phyloP scores from a whole-genome alignment of 2,888 invertebrate genomes.

The Oscheius myriophilus region DNA sequence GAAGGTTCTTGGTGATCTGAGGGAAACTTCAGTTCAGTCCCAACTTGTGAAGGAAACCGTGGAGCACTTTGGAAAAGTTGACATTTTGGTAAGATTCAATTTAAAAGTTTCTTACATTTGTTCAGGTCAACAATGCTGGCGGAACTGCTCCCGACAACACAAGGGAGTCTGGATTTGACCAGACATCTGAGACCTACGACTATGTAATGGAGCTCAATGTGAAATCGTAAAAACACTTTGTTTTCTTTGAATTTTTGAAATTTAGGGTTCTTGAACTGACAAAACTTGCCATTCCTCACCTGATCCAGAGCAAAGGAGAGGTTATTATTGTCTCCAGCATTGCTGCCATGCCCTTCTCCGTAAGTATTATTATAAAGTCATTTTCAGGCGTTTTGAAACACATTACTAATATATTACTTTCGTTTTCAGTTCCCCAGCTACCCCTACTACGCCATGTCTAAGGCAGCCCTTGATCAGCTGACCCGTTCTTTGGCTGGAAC shows the following conservation, averaged over 20 bases:
- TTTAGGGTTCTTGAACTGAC: conserved; percentile 39
- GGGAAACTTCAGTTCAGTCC: conserved; percentile 9
- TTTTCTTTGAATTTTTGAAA: background rate
- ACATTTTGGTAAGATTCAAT: conserved; percentile 21
- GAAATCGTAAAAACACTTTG: background rate
- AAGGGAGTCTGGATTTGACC: conserved; percentile 10
- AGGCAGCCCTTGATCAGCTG: conserved; percentile 31
- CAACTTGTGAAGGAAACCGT: conserved; percentile 17
- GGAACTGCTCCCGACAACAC: conserved; percentile 16
- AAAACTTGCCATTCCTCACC: conserved; percentile 33
- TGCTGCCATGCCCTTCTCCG: conserved; percentile 5
- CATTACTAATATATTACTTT: too few relatives aligned
- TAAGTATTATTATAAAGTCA: background rate
- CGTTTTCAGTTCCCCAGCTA: conserved; percentile 12
- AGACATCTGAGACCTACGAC: conserved; percentile 9
- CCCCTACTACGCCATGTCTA: conserved; percentile 26
- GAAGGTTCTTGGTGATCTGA: conserved; percentile 12
- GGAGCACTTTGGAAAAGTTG: conserved; percentile 19
- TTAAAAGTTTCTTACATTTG: too few relatives aligned
- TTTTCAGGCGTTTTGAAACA: too few relatives aligned
- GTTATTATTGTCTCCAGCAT: conserved; percentile 40
- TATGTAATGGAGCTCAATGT: conserved; percentile 22
- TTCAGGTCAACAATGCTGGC: conserved; percentile 29
- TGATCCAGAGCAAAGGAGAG: conserved; percentile 35
- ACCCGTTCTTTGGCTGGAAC: conserved; percentile 21